Evolutionary conservation across 2,888 invertebrate genomes (phyloP).

Genomic region (Perizoma flavofasciatum): DNA sequence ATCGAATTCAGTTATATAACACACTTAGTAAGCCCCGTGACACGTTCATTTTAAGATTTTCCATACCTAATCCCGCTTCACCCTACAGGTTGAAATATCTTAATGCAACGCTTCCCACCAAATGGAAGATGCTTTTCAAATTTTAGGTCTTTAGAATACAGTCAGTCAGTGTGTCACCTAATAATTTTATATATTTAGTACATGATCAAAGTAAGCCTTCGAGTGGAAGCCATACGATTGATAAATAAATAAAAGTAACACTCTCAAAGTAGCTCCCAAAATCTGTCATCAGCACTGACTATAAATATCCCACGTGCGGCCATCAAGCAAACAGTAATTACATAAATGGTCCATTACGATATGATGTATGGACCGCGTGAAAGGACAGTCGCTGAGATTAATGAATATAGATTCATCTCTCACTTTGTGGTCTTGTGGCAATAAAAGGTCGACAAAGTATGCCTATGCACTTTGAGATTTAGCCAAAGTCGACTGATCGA

Average conservation of each 20-base stretch:
- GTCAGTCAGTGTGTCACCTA: too few relatives aligned
- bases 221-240: conserved; percentile 1
- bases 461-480: conserved; percentile 1
- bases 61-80: too few relatives aligned
- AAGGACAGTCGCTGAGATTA: conserved; percentile 38
- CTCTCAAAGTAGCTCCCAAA: conserved; percentile 10
- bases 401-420: conserved; percentile 29
- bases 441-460: neutral
- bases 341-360: conserved; percentile 40
- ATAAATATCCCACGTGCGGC: conserved; percentile 26
- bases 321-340: conserved; percentile 41
- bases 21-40: too few relatives aligned
- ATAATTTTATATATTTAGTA: too few relatives aligned
- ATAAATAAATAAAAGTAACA: conserved; percentile 18
- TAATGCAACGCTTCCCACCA: too few relatives aligned
- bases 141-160: too few relatives aligned
- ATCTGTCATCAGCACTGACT: conserved; percentile 27
- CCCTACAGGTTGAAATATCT: too few relatives aligned
- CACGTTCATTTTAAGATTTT: too few relatives aligned
- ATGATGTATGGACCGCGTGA: conserved; percentile 39
- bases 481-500: too few relatives aligned
- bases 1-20: too few relatives aligned
- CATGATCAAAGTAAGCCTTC: too few relatives aligned
- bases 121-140: too few relatives aligned
- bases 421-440: conserved; percentile 14